These are phyloP conservation scores for Saccopteryx bilineata DNA, from an alignment of 2,113 vertebrate species.

Conservation along the genomic window DNA sequence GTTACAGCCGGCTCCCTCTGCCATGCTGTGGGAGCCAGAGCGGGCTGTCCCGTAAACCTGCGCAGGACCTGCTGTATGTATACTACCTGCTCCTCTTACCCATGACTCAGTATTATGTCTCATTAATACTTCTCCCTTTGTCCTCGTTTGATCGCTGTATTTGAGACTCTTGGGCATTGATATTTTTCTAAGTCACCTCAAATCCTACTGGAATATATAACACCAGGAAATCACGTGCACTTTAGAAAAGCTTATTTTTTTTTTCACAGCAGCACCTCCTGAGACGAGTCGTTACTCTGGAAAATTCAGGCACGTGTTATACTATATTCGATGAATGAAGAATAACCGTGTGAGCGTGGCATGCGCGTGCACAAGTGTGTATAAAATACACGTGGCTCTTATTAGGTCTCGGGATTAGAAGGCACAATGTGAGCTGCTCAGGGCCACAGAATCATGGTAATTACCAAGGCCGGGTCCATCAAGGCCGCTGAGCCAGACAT, in stretches of 20 bases:
- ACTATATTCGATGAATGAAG: background rate
- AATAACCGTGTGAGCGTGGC: background rate
- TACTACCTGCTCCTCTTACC: background rate
- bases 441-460: slow-evolving; percentile 3
- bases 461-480: slow-evolving; percentile 12
- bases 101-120: background rate
- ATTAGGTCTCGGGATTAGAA: background rate
- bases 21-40: background rate
- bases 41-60: background rate
- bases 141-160: slow-evolving; percentile 4
- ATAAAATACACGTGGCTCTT: background rate
- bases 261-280: background rate
- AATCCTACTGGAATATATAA: slow-evolving; percentile 23
- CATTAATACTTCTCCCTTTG: background rate
- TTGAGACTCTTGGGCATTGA: background rate
- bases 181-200: slow-evolving; percentile 6
- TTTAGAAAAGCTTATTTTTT: background rate
- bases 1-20: accelerated
- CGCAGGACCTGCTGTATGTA: background rate
- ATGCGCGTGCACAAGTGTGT: accelerated
- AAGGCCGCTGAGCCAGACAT: background rate
- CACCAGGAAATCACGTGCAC: background rate
- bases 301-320: background rate
- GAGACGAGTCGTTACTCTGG: background rate
- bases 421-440: background rate